Evolutionary conservation across 2,113 vertebrate species (phyloP), one percentile per base, ranked within the genome.

Genomic region (Prunella himalayana): DNA sequence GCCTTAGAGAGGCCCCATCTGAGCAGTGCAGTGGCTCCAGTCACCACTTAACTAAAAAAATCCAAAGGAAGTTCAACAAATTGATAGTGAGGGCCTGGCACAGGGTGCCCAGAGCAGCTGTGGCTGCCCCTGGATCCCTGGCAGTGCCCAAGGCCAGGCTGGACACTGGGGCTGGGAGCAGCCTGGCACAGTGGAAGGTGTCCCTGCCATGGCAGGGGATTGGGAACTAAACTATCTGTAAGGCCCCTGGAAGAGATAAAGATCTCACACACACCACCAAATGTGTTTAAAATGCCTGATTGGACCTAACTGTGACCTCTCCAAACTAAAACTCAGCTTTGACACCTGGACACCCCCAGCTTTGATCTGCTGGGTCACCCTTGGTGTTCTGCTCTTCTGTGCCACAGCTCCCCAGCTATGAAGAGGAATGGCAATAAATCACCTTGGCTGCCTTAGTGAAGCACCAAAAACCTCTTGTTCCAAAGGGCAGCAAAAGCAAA

Each of bases 141-240:
- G 24, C 5, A 65, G 12, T 65, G 68, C 0, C 37, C 76, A 37
- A 57, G n/a, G 13, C 49, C 51, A 57, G 59, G 35, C 0, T 88
- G 59, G 76, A 31, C 45, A 69, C 1, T 81, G 63, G 50, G 50
- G 15, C 10, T 25, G 16, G 69, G 61, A 89, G n/a, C 39, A 53
- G 9, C 39, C 45, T 47, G 53, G 45, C 3, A 8, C 9, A 53
- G 24, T 35, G 41, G 39, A 0, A 82, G 24, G 15, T 47, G 61
- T 60, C 78, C 77, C 30, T 64, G 35, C 10, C 37, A 44, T 44
- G 42, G 42, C 39, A 28, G 11, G 19, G 3, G 10, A 4, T 7
- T 56, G 33, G 15, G 30, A 1, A 42, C 1, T 6, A 5, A 28
- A 49, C 35, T 2, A 27, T 6, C 35, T 56, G 1, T 16, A 68